These are phyloP conservation scores for Centropristis striata DNA, from an alignment of 2,113 vertebrate genomes.

Conservation along the genomic window DNA sequence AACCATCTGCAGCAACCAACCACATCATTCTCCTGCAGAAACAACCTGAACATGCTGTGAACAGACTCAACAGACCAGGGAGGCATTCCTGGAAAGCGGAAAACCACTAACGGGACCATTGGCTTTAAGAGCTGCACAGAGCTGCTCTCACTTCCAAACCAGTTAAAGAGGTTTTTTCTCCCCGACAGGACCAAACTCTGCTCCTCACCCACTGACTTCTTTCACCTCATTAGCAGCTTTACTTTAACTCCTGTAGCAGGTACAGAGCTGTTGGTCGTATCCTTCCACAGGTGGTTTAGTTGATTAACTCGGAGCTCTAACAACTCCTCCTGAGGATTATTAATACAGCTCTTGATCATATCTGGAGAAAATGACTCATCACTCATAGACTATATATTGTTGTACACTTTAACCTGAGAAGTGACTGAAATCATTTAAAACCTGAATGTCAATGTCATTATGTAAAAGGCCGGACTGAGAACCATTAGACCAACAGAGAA, in stretches of 20 bases:
- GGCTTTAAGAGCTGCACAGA: constrained; percentile 18
- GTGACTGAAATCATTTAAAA: constrained; percentile 26
- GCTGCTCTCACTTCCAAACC: constrained; percentile 38
- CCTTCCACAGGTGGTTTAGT: constrained; percentile 30
- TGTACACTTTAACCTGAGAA: constrained; percentile 1
- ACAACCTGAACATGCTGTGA: constrained; percentile 32
- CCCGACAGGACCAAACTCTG: constrained; percentile 38
- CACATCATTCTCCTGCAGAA: constrained; percentile 38
- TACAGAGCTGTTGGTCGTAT: constrained; percentile 28
- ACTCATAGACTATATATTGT: constrained; percentile 33
- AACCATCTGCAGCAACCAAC: constrained; percentile 46
- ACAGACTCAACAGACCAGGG: constrained; percentile 37
- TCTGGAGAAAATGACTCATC: constrained; percentile 52
- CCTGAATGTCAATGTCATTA: constrained; percentile 21
- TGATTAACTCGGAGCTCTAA: constrained; percentile 10
- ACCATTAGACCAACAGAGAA: constrained; percentile 28
- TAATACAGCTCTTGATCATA: constrained; percentile 56
- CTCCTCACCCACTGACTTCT: constrained; percentile 28
- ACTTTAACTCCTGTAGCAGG: constrained; percentile 32
- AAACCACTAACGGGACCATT: constrained; percentile 40
- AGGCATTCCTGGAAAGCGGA: constrained; percentile 40
- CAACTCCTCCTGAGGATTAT: constrained; percentile 24
- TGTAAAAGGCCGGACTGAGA: constrained; percentile 1
- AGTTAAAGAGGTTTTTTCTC: not conserved
- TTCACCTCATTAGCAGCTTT: constrained; percentile 40